Evolutionary conservation across 2,113 vertebrate species (phyloP), one percentile per base, ranked within the genome.

Genomic region (Micronycteris hirsuta): DNA sequence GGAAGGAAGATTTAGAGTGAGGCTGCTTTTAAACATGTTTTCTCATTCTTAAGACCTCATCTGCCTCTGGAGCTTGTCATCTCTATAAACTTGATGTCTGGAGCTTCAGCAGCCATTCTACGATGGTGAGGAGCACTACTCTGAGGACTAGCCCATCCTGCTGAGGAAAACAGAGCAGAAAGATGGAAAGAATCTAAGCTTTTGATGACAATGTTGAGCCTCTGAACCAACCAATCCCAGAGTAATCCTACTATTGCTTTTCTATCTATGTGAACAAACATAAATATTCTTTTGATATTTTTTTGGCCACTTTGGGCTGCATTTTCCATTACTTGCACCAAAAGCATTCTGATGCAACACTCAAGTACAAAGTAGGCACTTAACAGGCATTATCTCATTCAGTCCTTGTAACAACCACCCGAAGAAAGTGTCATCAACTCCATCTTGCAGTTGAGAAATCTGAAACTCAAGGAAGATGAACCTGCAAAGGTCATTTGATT

Each of bases 301-400:
- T 88, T 38, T 38, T 70, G 9, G 5, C 13, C 38, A 86, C 67
- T 45, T 54, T 43, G 19, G n/a, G 49, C 88, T 74, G 31, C 31
- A 56, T 95, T 88, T 93, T 65, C 89, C 93, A 10, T 93, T 67
- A 77, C 47, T 85, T 85, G 26, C 16, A 84, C 52, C 52, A 86
- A 82, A 71, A 88, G n/a, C 73, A 93, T 85, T 73, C 67, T 41
- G 61, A 86, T 33, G 36, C 38, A 90, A 41, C 43, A 88, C 8
- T 17, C 33, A 87, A 87, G n/a, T 58, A 31, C 13, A n/a, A 73
- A 3, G 41, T 12, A 68, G 63, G 6, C 8, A 45, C 28, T 68
- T 90, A 63, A 36, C 14, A 65, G 52, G 22, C 28, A 87, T 58
- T 58, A 47, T 71, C 22, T 73, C 36, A 54, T 49, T 91, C 68